Percentiles rank a stretch among this genome's conserved stretches.
Conservation (phyloP, 2,797 vertebrate genomes). For the Lophotriccus pileatus region DNA sequence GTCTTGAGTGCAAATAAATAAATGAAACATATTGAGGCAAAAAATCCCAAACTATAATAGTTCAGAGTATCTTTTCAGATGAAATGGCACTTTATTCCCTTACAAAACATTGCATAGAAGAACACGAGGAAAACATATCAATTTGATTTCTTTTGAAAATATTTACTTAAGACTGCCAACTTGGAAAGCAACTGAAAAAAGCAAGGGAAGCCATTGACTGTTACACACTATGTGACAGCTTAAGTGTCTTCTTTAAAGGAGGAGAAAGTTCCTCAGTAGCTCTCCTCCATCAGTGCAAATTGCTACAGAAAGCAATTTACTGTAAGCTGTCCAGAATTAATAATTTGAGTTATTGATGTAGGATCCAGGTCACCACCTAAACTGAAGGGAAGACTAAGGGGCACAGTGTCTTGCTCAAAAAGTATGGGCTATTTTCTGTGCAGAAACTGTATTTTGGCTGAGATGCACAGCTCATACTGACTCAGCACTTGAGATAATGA, state of each 20-base stretch:
- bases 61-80: neutral
- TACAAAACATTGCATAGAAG: neutral
- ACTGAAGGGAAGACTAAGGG: neutral
- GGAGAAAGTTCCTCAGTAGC: neutral
- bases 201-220: constrained; percentile 37
- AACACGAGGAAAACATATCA: constrained; percentile 16
- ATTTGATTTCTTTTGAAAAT: constrained; percentile 52
- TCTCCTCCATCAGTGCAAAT: neutral
- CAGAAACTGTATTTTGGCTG: neutral
- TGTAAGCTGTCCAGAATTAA: constrained; percentile 3
- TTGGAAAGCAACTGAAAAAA: constrained; percentile 50
- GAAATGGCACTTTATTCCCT: constrained; percentile 15
- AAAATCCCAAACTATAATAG: neutral
- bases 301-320: constrained; percentile 19
- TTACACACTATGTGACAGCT: constrained; percentile 28
- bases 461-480: constrained; percentile 4
- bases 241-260: constrained; percentile 9
- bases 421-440: neutral
- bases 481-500: constrained; percentile 52
- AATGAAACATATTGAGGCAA: constrained; percentile 9
- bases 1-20: constrained; percentile 16
- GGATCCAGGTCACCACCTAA: neutral
- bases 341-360: neutral
- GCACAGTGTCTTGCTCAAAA: neutral
- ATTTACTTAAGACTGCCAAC: neutral